These are phyloP conservation scores for Florisuga fusca DNA, from an alignment of 2,797 vertebrate species.

Conservation along the genomic window DNA sequence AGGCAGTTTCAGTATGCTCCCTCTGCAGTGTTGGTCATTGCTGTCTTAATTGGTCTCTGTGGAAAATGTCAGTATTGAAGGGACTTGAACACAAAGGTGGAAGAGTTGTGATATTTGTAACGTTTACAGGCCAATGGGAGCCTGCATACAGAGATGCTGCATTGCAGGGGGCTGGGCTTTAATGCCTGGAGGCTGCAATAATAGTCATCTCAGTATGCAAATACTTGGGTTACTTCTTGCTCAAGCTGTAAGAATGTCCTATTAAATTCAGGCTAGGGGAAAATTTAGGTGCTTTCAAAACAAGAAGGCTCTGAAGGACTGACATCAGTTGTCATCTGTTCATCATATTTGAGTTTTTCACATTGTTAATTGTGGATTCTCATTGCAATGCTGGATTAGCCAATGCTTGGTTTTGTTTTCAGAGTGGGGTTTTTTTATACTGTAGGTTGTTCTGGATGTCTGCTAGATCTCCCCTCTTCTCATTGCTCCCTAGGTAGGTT, in stretches of 20 bases:
- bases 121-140: fast-evolving
- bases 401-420: background rate
- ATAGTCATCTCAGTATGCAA: background rate
- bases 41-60: background rate
- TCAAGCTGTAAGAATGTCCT: background rate
- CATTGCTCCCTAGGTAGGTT: background rate
- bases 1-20: background rate
- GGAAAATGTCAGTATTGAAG: background rate
- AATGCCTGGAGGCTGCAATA: background rate
- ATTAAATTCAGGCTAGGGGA: background rate
- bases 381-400: background rate
- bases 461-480: background rate
- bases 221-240: background rate
- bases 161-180: background rate
- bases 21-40: background rate
- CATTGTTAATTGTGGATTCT: background rate
- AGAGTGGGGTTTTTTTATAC: background rate
- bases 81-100: background rate
- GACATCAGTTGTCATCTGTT: background rate
- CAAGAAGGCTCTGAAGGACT: background rate
- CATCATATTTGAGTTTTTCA: background rate
- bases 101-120: background rate
- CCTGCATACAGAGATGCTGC: background rate
- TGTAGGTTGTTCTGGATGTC: background rate
- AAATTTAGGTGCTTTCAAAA: background rate